Evolutionary conservation across 2,797 vertebrate species (phyloP).

Genomic region (Schizopygopsis pylzovi): DNA sequence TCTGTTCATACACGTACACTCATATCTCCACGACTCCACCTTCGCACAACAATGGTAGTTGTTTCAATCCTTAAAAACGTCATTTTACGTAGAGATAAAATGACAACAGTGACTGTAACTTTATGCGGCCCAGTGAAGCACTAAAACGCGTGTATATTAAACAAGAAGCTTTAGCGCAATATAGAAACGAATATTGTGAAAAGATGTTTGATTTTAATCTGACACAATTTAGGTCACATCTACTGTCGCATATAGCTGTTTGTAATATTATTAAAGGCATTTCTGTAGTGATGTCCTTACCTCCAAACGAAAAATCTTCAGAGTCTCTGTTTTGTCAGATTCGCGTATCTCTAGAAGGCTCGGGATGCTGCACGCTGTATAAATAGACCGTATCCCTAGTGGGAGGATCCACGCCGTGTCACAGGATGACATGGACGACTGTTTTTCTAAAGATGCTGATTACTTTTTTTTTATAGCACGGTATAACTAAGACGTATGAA

Average conservation of each 20-base stretch:
- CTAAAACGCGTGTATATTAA: not conserved
- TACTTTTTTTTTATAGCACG: not conserved
- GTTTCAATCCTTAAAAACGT: not conserved
- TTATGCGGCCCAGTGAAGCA: not conserved
- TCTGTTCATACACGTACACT: not conserved
- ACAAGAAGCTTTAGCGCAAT: not conserved
- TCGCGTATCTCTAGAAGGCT: conserved; percentile 65
- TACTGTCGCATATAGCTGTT: conserved; percentile 20
- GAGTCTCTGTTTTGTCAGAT: conserved; percentile 62
- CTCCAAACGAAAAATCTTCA: conserved; percentile 55
- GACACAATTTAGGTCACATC: conserved; percentile 72
- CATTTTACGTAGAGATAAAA: not conserved
- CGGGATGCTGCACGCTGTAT: conserved; percentile 67
- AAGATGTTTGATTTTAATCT: not conserved
- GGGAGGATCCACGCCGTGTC: conserved; percentile 74
- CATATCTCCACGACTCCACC: too few species aligned
- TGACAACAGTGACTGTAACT: not conserved
- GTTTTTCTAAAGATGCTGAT: conserved; percentile 11
- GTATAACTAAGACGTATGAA: not conserved
- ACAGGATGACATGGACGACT: conserved; percentile 60
- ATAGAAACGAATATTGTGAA: not conserved
- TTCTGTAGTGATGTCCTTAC: conserved; percentile 68
- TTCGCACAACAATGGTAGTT: not conserved
- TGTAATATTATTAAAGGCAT: not conserved
- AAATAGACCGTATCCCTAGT: conserved; percentile 75